Evolutionary conservation across 2,888 invertebrate species (phyloP).

Genomic region (Polydrusus tereticollis): DNA sequence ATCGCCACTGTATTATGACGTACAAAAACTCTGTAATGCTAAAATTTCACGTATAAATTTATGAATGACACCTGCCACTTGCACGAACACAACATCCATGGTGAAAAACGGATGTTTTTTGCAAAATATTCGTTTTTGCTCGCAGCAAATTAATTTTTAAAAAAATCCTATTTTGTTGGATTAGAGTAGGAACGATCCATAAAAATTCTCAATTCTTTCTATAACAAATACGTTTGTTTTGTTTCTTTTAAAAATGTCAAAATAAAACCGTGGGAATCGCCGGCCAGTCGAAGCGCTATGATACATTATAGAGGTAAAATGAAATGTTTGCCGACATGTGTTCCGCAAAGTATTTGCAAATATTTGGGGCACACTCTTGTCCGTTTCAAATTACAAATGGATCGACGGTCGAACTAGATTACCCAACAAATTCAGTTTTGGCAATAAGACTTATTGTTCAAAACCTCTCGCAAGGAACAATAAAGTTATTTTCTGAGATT

Average conservation of each 20-base stretch:
- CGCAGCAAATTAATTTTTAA: background rate
- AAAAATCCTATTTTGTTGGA: too few relatives aligned
- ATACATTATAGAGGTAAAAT: slow-evolving; percentile 44
- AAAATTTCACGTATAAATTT: slow-evolving; percentile 28
- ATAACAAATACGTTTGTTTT: too few relatives aligned
- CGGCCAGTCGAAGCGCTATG: background rate
- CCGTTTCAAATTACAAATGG: slow-evolving; percentile 62
- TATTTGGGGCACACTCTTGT: slow-evolving; percentile 60
- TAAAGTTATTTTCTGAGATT: too few relatives aligned
- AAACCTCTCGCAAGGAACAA: too few relatives aligned
- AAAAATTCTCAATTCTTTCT: too few relatives aligned
- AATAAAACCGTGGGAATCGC: slow-evolving; percentile 3
- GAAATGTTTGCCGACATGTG: slow-evolving; percentile 55
- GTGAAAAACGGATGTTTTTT: slow-evolving; percentile 14
- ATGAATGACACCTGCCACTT: slow-evolving; percentile 36
- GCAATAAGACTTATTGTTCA: background rate
- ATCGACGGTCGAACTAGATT: slow-evolving; percentile 45
- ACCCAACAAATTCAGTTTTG: background rate
- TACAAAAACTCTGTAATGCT: slow-evolving; percentile 28
- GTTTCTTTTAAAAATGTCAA: too few relatives aligned
- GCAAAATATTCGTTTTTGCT: background rate
- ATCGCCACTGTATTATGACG: slow-evolving; percentile 1
- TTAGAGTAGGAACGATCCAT: too few relatives aligned
- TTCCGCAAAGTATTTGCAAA: slow-evolving; percentile 59
- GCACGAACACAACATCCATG: slow-evolving; percentile 16